A percentile compares a stretch with the other conserved stretches of the same genome.
Conservation (phyloP, 1,140 invertebrate species). For the Heliothis virescens region DNA sequence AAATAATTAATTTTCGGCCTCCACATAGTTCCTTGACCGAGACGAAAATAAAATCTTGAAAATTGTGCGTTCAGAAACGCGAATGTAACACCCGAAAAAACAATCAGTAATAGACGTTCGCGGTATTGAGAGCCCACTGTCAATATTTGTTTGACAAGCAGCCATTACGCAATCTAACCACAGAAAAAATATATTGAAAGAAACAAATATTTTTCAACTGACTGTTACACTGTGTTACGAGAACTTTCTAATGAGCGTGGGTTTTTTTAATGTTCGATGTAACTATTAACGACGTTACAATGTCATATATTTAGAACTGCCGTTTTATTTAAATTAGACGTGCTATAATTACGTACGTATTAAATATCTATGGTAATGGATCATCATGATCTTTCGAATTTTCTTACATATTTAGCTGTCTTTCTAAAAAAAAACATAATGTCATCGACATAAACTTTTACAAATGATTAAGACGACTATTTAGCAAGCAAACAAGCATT, state of each 20-base stretch:
- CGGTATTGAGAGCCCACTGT: not conserved
- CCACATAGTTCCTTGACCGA: slow-evolving; percentile 56
- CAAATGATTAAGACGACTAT: not conserved
- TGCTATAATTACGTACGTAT: too few relatives aligned
- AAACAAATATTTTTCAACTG: slow-evolving; percentile 30
- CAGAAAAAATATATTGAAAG: slow-evolving; percentile 19
- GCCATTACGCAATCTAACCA: slow-evolving; percentile 18
- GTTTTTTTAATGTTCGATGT: slow-evolving; percentile 14
- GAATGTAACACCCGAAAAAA: not conserved
- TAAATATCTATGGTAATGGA: too few relatives aligned
- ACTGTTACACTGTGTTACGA: slow-evolving; percentile 6
- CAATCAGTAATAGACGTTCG: not conserved
- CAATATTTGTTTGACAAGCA: not conserved
- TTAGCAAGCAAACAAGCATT: too few relatives aligned
- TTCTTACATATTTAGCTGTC: too few relatives aligned
- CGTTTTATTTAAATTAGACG: not conserved
- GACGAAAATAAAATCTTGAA: slow-evolving; percentile 43
- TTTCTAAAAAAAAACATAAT: not conserved
- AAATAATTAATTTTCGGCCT: slow-evolving; percentile 42
- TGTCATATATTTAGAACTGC: not conserved
- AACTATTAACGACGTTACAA: not conserved
- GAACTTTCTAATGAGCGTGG: slow-evolving; percentile 42
- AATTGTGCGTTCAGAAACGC: not conserved
- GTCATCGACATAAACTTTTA: too few relatives aligned
- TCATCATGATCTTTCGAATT: too few relatives aligned